Conservation (phyloP, 2,888 invertebrate genomes). For the Drosophila limbata region DNA sequence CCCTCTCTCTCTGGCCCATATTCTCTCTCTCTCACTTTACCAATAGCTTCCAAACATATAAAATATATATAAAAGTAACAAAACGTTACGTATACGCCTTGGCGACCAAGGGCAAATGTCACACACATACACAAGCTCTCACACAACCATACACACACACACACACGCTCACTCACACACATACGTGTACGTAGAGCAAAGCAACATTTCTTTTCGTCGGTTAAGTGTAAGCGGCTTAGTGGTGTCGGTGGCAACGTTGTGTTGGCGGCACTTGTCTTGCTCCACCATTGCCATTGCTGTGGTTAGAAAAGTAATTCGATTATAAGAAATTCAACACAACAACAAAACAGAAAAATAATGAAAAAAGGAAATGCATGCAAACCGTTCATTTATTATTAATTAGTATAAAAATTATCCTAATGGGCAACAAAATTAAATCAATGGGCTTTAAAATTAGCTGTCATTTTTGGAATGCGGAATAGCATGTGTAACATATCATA, state of each 20-base stretch:
- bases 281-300: conserved; percentile 37
- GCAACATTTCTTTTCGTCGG: conserved; percentile 51
- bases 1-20: no score
- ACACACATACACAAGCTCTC: conserved; percentile 34
- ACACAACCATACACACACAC: conserved; percentile 6
- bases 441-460: conserved; percentile 40
- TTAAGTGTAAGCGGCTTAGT: conserved; percentile 74
- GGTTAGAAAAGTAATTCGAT: conserved; percentile 77
- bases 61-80: conserved; percentile 57
- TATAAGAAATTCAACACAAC: conserved; percentile 57
- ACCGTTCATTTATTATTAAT: conserved; percentile 70
- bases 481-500: background rate
- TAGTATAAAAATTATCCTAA: conserved; percentile 58
- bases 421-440: conserved; percentile 57
- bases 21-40: background rate
- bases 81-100: conserved; percentile 69
- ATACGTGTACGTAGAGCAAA: conserved; percentile 5
- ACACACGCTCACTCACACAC: conserved; percentile 3
- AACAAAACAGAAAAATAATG: conserved; percentile 14
- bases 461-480: background rate
- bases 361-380: conserved; percentile 34
- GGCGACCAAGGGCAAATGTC: conserved; percentile 71
- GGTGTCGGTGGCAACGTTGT: conserved; percentile 59
- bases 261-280: conserved; percentile 47
- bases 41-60: conserved; percentile 24